Evolutionary conservation across 2,113 vertebrate species (phyloP), one percentile per base, ranked within the genome.

Genomic region (Antigone vipio): DNA sequence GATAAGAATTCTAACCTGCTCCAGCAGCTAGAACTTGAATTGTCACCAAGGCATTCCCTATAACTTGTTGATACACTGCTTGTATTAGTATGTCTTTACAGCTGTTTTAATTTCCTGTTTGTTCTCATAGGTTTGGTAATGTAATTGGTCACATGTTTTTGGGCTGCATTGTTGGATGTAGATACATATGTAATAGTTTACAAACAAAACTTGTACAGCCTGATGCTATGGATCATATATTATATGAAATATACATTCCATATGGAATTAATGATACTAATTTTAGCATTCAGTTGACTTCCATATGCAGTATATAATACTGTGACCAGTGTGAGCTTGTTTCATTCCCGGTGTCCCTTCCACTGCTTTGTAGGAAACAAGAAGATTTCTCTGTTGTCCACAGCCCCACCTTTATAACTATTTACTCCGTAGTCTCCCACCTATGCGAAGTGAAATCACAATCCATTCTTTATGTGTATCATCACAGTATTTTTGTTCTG

Each of bases 101-200:
- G 19, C 53, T 87, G 6, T 84, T 67, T 67, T 35, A 44, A 5
- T 49, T 87, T 88, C 30, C 7, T 14, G 0, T 71, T 83, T 12
- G 69, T 62, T 63, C 47, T 68, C 19, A 18, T 7, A 23, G 24
- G 22, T 87, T 85, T 78, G 75, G 11, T 64, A 18, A 38, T 49
- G 6, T 56, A 49, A n/a, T 53, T 64, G 14, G 26, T 10, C 4
- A 3, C 62, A 58, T 0, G 0, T 40, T 35, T 86, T 82, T 64
- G 59, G 29, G 14, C n/a, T 76, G 44, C 30, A 3, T 20, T 89
- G n/a, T 47, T 63, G 45, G 34, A 24, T 92, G 38, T 50, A 55
- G 59, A 21, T 84, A 38, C 2, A 5, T 58, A 20, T 22, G 16
- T 78, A n/a, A 21, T n/a, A 78, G 23, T 59, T 88, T 20, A 55